Percentiles rank a stretch among this genome's conserved stretches.
Evolutionary conservation across 2,113 vertebrate species (phyloP).

Genomic region (Salvelinus alpinus): DNA sequence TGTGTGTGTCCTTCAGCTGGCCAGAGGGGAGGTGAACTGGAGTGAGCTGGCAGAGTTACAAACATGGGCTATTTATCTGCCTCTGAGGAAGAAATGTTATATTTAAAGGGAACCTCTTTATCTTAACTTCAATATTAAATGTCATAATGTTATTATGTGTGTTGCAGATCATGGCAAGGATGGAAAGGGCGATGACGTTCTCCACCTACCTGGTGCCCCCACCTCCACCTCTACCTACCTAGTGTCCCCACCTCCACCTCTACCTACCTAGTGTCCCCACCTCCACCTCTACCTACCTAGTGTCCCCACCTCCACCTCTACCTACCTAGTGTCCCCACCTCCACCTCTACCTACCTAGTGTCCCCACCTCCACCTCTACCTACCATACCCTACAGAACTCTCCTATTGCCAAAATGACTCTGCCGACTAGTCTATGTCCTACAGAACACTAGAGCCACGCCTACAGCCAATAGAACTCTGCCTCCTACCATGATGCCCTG

Average conservation of each 20-base stretch:
- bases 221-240: neutral
- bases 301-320: no score
- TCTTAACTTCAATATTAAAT: neutral
- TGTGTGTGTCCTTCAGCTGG: neutral
- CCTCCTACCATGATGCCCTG: neutral
- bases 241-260: neutral
- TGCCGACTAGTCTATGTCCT: no score
- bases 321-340: no score
- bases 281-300: no score
- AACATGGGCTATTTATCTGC: neutral
- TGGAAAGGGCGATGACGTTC: neutral
- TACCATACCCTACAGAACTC: neutral
- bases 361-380: neutral
- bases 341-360: no score
- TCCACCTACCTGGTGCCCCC: no score
- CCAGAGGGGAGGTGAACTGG: neutral
- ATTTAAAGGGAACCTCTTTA: neutral
- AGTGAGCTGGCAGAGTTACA: neutral
- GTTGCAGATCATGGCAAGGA: neutral
- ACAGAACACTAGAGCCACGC: no score
- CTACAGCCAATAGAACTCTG: neutral
- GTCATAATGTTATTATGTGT: neutral
- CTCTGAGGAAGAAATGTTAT: neutral
- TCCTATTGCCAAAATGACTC: no score
- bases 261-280: neutral